Evolutionary conservation across 2,113 vertebrate species (phyloP), one percentile per base, ranked within the genome.

Genomic region (Cnemophilus loriae): DNA sequence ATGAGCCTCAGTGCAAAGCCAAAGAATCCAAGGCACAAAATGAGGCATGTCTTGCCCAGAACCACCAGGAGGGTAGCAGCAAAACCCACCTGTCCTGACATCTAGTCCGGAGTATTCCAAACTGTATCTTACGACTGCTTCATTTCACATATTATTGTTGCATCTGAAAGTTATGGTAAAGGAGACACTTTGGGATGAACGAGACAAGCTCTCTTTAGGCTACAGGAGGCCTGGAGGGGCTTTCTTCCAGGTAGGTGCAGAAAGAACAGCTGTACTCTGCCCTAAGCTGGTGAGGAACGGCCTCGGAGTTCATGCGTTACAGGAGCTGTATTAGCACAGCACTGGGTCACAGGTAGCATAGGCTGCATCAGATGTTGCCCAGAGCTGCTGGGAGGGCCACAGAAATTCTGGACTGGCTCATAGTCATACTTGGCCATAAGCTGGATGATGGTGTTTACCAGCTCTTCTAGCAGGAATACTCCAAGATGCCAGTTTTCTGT

Each of bases 241-340:
- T 85, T 83, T 8, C 22, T 8, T 76, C 9, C 26, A 27, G n/a
- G 32, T 37, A 28, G 21, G 23, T 46, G 26, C 28, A 30, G 49
- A 32, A 50, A 73, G 28, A 87, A 53, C 4, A 14, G 10, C 59
- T 46, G 37, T 49, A 18, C 8, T 70, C 17, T 67, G 23, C 42
- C 20, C 60, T 37, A 28, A 39, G 7, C 9, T 30, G 16, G 13
- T 73, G 50, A 50, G 53, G 91, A 82, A 27, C 24, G 71, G 20
- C 11, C 35, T 70, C 2, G 0, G 3, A 70, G 9, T 55, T 57
- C 27, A 16, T 2, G 4, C 0, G 0, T 33, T 42, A 3, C 44
- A 37, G 47, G 52, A 81, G 8, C 5, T 46, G 8, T 13, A 7
- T 33, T 49, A 50, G 32, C 49, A 37, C 32, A 47, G n/a, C 16